Conservation (phyloP, 64 coral and sea anemone genomes). For the Pocillopora damicornis region DNA sequence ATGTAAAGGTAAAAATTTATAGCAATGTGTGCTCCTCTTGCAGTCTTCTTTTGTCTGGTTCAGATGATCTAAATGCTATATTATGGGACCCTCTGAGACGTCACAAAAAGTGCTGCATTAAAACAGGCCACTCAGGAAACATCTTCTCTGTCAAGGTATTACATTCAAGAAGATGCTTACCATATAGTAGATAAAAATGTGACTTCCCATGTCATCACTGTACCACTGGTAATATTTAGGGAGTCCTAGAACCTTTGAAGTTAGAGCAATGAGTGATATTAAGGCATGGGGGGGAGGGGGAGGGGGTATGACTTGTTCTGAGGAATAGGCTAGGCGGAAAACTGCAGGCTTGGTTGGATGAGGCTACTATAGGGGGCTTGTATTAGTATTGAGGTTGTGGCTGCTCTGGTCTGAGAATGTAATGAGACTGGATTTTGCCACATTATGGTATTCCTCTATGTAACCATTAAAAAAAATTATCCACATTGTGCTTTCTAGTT, state of each 20-base stretch:
- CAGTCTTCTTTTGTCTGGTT: constrained; percentile 91
- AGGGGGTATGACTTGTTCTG: background rate
- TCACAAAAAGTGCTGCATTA: constrained; percentile 65
- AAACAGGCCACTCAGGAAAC: constrained; percentile 92
- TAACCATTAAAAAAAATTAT: background rate
- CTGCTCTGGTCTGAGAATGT: no score
- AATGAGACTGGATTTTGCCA: no score
- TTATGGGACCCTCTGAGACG: constrained; percentile 87
- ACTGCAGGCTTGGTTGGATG: no score
- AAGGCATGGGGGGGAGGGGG: no score
- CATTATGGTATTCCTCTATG: no score
- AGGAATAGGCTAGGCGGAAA: no score
- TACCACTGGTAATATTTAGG: no score
- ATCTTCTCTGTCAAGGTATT: constrained; percentile 95
- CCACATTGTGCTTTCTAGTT: constrained; percentile 46
- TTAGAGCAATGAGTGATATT: no score
- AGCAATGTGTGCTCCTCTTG: background rate
- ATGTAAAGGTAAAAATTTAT: background rate
- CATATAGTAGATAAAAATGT: background rate
- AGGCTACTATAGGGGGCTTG: no score
- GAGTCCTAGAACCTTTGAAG: no score
- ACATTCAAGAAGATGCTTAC: background rate
- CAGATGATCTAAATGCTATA: constrained; percentile 94
- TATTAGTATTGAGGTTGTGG: no score
- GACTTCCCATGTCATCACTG: no score